These are phyloP conservation scores for Solenodon paradoxus DNA, from an alignment of 2,113 vertebrate species.

Conservation along the genomic window DNA sequence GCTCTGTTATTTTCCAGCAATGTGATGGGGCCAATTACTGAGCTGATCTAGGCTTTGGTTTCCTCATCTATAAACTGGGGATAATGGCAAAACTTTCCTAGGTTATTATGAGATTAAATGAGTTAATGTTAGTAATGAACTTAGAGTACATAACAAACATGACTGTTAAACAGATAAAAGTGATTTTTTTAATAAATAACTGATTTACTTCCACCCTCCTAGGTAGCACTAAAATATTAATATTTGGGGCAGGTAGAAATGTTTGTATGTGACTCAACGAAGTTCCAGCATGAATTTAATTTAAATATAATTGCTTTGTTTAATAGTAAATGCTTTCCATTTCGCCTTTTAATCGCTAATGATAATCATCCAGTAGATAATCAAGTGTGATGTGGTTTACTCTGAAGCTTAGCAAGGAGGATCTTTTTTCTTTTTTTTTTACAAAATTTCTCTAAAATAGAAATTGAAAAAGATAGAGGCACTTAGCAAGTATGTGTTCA, in stretches of 20 bases:
- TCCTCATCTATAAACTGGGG: background rate
- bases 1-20: background rate
- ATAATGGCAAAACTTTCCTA: background rate
- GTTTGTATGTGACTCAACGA: background rate
- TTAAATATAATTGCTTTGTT: slow-evolving; percentile 19
- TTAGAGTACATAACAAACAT: background rate
- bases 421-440: background rate
- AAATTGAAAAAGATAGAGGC: slow-evolving; percentile 22
- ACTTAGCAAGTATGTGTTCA: background rate
- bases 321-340: slow-evolving; percentile 1
- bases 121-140: background rate
- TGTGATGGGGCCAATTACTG: background rate
- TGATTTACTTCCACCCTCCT: background rate
- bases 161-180: background rate
- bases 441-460: background rate
- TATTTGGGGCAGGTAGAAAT: slow-evolving; percentile 7
- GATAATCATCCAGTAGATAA: background rate
- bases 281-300: slow-evolving; percentile 32
- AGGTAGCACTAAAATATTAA: background rate
- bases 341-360: slow-evolving; percentile 20
- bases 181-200: slow-evolving; percentile 36
- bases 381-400: background rate
- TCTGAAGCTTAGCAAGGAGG: background rate
- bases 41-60: background rate
- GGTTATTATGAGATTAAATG: background rate